Percentiles rank a stretch among this genome's conserved stretches.
Evolutionary conservation across 2,888 invertebrate genomes (phyloP).

Genomic region (Xestia xanthographa): DNA sequence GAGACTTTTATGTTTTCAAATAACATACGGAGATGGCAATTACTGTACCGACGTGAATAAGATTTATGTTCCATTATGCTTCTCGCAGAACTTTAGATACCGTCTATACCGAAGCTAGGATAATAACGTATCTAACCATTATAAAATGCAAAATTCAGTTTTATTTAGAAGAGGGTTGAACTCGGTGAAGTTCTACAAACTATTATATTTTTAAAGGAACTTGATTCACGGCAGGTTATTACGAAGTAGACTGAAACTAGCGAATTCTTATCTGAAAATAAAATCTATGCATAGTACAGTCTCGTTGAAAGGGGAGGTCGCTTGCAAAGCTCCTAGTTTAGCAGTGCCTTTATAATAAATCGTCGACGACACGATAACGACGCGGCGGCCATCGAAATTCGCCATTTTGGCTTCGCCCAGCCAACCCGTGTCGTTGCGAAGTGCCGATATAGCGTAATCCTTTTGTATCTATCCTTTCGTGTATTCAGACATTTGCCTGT

Average conservation of each 20-base stretch:
- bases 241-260: not conserved
- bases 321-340: slow-evolving; percentile 44
- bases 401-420: slow-evolving; percentile 50
- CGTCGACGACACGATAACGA: slow-evolving; percentile 55
- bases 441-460: slow-evolving; percentile 64
- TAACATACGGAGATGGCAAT: slow-evolving; percentile 34
- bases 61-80: slow-evolving; percentile 46
- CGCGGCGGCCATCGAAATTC: slow-evolving; percentile 35
- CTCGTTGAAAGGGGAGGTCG: not conserved
- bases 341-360: slow-evolving; percentile 59
- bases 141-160: slow-evolving; percentile 8
- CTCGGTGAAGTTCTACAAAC: not conserved
- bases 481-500: slow-evolving; percentile 44
- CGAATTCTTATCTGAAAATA: not conserved
- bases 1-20: slow-evolving; percentile 43
- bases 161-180: not conserved
- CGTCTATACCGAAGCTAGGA: slow-evolving; percentile 4
- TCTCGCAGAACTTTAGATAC: slow-evolving; percentile 5
- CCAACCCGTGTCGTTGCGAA: slow-evolving; percentile 44
- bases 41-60: slow-evolving; percentile 28
- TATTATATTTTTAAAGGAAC: slow-evolving; percentile 4
- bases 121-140: slow-evolving; percentile 19
- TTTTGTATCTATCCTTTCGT: slow-evolving; percentile 57
- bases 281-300: not conserved
- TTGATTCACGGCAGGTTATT: not conserved